Evolutionary conservation across 2,113 vertebrate species (phyloP), one percentile per base, ranked within the genome.

Genomic region (Strigops habroptila): DNA sequence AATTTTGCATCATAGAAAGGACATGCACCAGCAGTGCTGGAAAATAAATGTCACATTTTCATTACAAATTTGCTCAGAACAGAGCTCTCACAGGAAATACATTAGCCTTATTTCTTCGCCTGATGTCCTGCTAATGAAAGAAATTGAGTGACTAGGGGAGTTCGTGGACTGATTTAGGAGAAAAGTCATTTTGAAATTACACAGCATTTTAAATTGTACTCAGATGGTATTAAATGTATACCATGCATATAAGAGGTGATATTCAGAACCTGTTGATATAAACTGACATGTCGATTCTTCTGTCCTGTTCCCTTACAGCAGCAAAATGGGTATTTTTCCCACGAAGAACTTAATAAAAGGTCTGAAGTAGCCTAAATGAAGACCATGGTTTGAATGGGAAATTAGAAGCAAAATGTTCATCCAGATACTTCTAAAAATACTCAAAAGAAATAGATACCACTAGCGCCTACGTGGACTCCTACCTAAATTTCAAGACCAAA

Each of bases 1-100:
- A 28, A 43, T n/a, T 57, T 30, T 69, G 21, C 12, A 9, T 55
- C 57, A 14, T 14, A 19, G 73, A 31, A 75, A 48, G 25, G 27
- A 70, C 35, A 33, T n/a, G 51, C 12, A 43, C 8, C 0, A 0
- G 57, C 17, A n/a, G 43, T 1, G 2, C 43, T 57, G 86, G 53
- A 63, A 46, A 76, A 31, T 1, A 1, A 60, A 18, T 49, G 31
- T 43, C 89, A 49, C 10, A 1, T 81, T 81, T 77, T 49, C 39
- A 9, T 76, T 49, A 55, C 17, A 1, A 51, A 18, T 60, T 94
- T 89, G 16, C 11, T 44, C 35, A 62, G 33, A 71, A 55, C 37
- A 33, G 49, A 60, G 33, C 31, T 16, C 33, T n/a, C 28, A 6
- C 46, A 41, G 78, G 57, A 65, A 88, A 51, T 35, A 33, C 2